Conservation (phyloP, 2,113 vertebrate genomes). For the Sinocyclocheilus rhinocerous region DNA sequence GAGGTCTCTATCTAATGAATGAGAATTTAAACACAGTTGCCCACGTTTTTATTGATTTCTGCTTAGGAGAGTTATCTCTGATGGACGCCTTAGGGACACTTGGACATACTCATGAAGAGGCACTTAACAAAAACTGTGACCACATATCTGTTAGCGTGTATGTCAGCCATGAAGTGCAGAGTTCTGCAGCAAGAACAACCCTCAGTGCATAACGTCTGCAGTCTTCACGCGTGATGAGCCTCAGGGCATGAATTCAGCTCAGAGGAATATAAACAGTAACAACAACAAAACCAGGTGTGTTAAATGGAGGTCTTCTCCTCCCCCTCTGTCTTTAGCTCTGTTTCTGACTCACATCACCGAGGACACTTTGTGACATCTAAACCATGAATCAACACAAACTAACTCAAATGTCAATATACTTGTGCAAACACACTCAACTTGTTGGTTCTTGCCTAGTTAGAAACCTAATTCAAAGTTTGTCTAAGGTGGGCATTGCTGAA, state of each 20-base stretch:
- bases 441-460: conserved; percentile 11
- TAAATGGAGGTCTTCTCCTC: not conserved
- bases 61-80: not conserved
- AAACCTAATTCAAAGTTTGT: conserved; percentile 20
- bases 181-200: conserved; percentile 7
- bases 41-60: conserved; percentile 25
- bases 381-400: conserved; percentile 5
- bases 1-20: conserved; percentile 2
- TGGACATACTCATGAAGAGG: not conserved
- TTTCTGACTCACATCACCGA: not conserved
- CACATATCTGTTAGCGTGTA: not conserved
- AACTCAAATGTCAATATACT: not conserved
- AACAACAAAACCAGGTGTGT: conserved; percentile 31
- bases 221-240: not conserved
- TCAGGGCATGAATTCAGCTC: conserved; percentile 15
- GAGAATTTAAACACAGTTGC: not conserved
- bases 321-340: not conserved
- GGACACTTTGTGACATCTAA: not conserved
- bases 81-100: not conserved
- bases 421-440: conserved; percentile 32
- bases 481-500: not conserved
- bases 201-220: not conserved
- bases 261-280: not conserved
- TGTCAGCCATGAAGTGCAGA: not conserved
- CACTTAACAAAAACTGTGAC: not conserved